Base-by-base conservation (phyloP, 2,888 invertebrate genomes). In the Ornithoptera priamus region DNA sequence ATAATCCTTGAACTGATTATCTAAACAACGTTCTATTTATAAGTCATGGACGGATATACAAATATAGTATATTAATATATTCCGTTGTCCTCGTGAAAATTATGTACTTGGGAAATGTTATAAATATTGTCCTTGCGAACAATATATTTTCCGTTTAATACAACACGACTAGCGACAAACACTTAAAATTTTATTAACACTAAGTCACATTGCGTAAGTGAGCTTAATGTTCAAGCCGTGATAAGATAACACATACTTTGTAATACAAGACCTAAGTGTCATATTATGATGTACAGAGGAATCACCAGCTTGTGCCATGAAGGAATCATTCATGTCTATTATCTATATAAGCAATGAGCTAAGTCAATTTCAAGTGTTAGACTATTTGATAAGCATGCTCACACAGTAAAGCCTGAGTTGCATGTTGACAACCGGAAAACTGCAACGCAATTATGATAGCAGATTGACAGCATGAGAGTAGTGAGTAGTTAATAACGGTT, bases 171-270 rank as follows among this genome's bases (percentile, higher is more conserved):
- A 1, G 53, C 36, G 22, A 66, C 50, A 3, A n/a, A 42, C 22
- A 67, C 62, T 67, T 6, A 30, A 58, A n/a, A n/a, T 46, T 68
- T 68, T 62, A 63, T 50, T 58, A 58, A 57, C 56, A 42, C 62
- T 60, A 22, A 63, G 58, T 62, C 20, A 62, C 58, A 46, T 46
- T 46, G 24, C 15, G 15, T 68, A 59, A 60, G 3, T n/a, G 17
- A 30, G 20, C 36, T 57, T 64, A 60, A 66, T 50, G 62, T 62
- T 62, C 46, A 46, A 2, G 15, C 18, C 7, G 50, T 17, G 62
- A 62, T 50, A 46, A 62, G 62, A 62, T 62, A 62, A 62, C 42
- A 56, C 30, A 30, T 64, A 42, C 12, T 42, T 42, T 53, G 7
- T 30, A 30, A 30, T 62, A 42, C 12, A 62, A 42, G 12, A 53